Conservation (phyloP, 2,888 invertebrate genomes). For the Oligia fasciuncula region DNA sequence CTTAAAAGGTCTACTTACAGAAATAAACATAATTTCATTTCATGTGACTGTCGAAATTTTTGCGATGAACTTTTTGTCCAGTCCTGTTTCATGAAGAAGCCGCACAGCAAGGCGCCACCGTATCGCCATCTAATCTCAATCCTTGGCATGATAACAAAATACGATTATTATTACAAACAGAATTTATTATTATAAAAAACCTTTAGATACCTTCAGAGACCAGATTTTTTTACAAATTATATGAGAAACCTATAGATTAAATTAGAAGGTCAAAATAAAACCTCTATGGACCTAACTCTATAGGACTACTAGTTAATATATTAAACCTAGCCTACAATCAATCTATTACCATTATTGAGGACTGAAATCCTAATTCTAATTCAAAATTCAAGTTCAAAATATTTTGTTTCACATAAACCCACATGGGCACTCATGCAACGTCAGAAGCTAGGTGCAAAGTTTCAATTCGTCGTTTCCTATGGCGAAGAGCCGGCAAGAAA, state of each 20-base stretch:
- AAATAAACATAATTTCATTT: background rate
- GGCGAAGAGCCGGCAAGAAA: background rate
- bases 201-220: background rate
- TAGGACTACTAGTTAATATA: too few relatives aligned
- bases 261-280: background rate
- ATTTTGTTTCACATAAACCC: too few relatives aligned
- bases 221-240: background rate
- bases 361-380: too few relatives aligned
- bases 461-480: background rate
- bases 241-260: background rate
- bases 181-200: background rate
- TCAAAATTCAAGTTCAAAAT: too few relatives aligned
- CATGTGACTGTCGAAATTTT: too few relatives aligned
- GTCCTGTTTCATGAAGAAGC: too few relatives aligned
- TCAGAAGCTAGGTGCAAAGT: background rate
- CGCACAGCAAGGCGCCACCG: conserved; percentile 2
- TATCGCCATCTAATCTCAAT: conserved; percentile 13
- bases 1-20: background rate
- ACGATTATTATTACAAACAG: conserved; percentile 6
- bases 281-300: too few relatives aligned
- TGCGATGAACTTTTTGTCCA: background rate
- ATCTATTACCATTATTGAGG: too few relatives aligned
- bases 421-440: too few relatives aligned
- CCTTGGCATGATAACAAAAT: background rate
- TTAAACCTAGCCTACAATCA: too few relatives aligned